Conservation (phyloP, 2,113 vertebrate genomes). For the Thalassarche chlororhynchos region DNA sequence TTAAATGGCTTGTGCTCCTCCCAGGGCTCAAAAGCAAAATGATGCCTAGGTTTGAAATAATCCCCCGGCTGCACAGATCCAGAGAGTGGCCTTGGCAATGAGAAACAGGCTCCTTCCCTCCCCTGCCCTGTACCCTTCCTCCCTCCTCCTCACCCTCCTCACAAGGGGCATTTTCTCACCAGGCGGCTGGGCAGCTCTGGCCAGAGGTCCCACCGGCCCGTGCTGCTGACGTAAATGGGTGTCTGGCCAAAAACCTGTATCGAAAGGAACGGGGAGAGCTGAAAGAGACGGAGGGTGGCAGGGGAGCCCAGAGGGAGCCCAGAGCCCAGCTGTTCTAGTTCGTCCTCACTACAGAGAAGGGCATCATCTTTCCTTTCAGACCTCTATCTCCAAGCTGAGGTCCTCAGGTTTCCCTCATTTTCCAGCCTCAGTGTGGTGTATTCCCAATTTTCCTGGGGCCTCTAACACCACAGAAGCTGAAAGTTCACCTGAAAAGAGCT, state of each 20-base stretch:
- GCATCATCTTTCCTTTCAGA: background rate
- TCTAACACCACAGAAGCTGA: background rate
- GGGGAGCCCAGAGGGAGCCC: background rate
- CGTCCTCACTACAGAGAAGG: background rate
- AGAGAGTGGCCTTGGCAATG: background rate
- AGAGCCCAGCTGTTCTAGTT: background rate
- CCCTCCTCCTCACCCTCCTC: background rate
- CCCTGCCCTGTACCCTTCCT: background rate
- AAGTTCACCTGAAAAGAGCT: background rate
- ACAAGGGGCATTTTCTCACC: slow-evolving; percentile 44
- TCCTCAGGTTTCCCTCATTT: background rate
- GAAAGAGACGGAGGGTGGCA: background rate
- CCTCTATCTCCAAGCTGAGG: background rate
- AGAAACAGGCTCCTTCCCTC: background rate
- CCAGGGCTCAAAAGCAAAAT: background rate
- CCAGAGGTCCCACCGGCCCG: slow-evolving; percentile 71
- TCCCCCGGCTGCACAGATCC: background rate
- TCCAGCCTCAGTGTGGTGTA: background rate
- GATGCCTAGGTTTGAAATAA: background rate
- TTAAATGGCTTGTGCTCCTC: background rate
- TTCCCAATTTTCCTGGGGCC: background rate
- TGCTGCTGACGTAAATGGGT: slow-evolving; percentile 65
- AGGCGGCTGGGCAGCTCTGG: slow-evolving; percentile 65
- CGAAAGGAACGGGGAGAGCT: background rate
- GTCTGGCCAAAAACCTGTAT: slow-evolving; percentile 77